Percentiles rank a stretch among this genome's conserved stretches.
Conservation (phyloP, 1,140 invertebrate species). For the Drosophila arawakana region DNA sequence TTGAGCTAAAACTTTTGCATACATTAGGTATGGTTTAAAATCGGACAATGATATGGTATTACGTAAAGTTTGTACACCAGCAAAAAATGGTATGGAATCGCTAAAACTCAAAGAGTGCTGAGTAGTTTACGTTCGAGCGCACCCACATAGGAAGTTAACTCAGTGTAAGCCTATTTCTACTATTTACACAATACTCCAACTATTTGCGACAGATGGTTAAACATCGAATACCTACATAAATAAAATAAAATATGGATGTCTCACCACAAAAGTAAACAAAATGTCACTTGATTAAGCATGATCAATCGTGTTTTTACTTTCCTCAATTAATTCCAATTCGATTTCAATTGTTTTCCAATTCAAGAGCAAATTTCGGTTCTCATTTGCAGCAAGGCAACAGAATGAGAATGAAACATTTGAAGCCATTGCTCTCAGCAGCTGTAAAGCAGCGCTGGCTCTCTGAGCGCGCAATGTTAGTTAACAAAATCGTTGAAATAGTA, state of each 20-base stretch:
- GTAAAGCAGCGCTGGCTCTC: slow-evolving; percentile 5
- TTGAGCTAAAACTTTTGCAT: slow-evolving; percentile 54
- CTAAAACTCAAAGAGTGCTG: not conserved
- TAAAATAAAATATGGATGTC: not conserved
- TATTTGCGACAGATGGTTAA: not conserved
- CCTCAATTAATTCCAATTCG: slow-evolving; percentile 59
- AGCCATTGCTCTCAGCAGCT: slow-evolving; percentile 19
- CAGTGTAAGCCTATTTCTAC: not conserved
- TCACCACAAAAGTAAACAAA: slow-evolving; percentile 1
- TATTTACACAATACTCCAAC: slow-evolving; percentile 6
- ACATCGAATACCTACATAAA: not conserved
- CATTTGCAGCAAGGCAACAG: slow-evolving; percentile 4
- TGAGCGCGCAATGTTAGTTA: slow-evolving; percentile 9
- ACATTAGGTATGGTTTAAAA: slow-evolving; percentile 11
- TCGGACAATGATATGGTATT: not conserved
- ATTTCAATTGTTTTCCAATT: slow-evolving; percentile 58
- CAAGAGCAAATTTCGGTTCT: slow-evolving; percentile 7
- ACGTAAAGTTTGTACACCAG: not conserved
- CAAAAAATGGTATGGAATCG: not conserved
- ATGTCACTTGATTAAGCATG: not conserved
- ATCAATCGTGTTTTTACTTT: slow-evolving; percentile 25
- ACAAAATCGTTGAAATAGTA: not conserved
- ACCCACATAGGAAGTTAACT: not conserved
- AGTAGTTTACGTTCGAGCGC: not conserved
- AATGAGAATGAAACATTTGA: slow-evolving; percentile 40